These are phyloP conservation scores for Galerucella pusilla DNA, from an alignment of 2,888 invertebrate species.

Conservation along the genomic window DNA sequence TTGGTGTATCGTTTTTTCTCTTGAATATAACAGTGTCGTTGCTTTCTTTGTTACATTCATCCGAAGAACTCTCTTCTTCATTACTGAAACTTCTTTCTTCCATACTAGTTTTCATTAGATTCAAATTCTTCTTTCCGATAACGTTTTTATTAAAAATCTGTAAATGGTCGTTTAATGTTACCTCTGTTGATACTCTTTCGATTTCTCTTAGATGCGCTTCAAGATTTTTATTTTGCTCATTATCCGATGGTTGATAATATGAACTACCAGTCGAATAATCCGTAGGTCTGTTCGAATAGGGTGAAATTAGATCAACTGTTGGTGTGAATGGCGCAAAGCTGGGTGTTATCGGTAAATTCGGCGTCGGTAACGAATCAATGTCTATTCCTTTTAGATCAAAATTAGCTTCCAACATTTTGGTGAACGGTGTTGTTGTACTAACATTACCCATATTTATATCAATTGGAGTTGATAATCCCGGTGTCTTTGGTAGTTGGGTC, in stretches of 20 bases:
- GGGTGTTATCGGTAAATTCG: constrained; percentile 61
- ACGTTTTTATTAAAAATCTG: constrained; percentile 53
- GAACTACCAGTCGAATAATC: constrained; percentile 64
- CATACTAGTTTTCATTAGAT: constrained; percentile 48
- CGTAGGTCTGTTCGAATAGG: constrained; percentile 54
- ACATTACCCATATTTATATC: constrained; percentile 33
- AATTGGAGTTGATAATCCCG: constrained; percentile 43
- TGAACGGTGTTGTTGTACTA: constrained; percentile 56
- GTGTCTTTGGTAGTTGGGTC: constrained; percentile 54
- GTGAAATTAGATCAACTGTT: constrained; percentile 32
- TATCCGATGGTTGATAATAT: constrained; percentile 63
- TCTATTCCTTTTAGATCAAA: constrained; percentile 53
- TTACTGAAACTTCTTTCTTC: constrained; percentile 21
- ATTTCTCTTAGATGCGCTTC: constrained; percentile 59
- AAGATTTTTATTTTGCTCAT: constrained; percentile 56
- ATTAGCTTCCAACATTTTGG: constrained; percentile 60
- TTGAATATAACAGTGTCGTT: constrained; percentile 49
- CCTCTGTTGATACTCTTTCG: constrained; percentile 41
- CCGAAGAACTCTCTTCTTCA: constrained; percentile 14
- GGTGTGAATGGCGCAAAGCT: constrained; percentile 58
- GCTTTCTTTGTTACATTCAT: constrained; percentile 34
- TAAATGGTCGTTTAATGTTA: constrained; percentile 37
- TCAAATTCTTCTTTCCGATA: constrained; percentile 60
- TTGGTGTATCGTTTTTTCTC: constrained; percentile 36
- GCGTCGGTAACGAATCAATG: constrained; percentile 58